Conservation (phyloP, 2,113 vertebrate species). For the Ciconia boyciana region DNA sequence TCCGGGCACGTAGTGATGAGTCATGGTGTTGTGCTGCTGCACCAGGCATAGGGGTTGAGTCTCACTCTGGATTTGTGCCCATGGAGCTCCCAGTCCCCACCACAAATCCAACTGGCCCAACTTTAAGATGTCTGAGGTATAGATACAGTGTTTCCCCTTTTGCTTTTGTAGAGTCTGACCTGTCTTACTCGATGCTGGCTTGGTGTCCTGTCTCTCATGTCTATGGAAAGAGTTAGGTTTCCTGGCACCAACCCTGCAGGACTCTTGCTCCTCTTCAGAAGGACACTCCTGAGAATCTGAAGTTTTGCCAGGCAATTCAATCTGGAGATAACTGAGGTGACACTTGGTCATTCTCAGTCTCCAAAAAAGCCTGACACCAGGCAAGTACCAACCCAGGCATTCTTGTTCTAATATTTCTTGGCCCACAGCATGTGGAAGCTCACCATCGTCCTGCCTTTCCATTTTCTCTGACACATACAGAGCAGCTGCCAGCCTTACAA, state of each 20-base stretch:
- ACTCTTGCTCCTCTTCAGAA: neutral
- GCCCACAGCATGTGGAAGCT: neutral
- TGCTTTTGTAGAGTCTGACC: neutral
- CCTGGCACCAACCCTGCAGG: neutral
- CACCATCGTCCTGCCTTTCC: neutral
- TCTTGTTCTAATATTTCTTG: neutral
- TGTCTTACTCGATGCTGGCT: accelerated
- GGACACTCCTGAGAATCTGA: neutral
- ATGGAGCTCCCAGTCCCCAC: neutral
- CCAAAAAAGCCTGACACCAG: neutral
- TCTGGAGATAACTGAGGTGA: neutral
- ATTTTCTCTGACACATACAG: neutral
- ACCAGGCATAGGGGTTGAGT: neutral
- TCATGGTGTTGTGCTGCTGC: neutral
- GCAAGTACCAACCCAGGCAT: neutral
- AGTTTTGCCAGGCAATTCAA: neutral
- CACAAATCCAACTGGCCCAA: neutral
- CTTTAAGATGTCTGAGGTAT: neutral
- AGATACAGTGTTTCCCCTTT: neutral
- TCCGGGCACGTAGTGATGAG: accelerated
- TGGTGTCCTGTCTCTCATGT: neutral
- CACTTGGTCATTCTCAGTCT: neutral
- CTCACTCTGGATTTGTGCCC: neutral
- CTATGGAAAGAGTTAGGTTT: neutral
- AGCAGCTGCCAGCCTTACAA: neutral